Percentiles rank a stretch among this genome's conserved stretches.
Conservation (phyloP, 2,113 vertebrate genomes). For the Melanotaenia duboulayi region DNA sequence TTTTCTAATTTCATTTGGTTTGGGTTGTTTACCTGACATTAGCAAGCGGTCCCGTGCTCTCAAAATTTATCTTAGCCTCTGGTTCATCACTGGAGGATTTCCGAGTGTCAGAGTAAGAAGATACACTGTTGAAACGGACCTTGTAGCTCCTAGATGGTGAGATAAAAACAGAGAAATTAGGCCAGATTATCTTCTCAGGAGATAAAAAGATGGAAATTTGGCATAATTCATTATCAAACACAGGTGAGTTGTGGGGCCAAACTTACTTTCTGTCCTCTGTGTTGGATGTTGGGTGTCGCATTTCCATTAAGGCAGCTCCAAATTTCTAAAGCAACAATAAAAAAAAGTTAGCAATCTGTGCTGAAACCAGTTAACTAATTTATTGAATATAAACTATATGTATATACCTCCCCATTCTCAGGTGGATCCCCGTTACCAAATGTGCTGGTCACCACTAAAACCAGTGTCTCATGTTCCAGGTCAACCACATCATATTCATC, state of each 20-base stretch:
- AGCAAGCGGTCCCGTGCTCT: constrained; percentile 93
- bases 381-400: neutral
- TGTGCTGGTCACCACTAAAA: constrained; percentile 94
- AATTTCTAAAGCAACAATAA: constrained; percentile 88
- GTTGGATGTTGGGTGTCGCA: constrained; percentile 93
- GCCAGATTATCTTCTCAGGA: rapidly evolving
- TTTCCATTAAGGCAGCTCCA: constrained; percentile 94
- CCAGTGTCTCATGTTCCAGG: constrained; percentile 93
- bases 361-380: neutral
- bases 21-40: constrained; percentile 90
- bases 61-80: constrained; percentile 90
- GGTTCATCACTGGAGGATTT: constrained; percentile 93
- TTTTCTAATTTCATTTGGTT: neutral
- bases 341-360: neutral
- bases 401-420: constrained; percentile 93
- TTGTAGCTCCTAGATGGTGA: constrained; percentile 92
- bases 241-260: neutral
- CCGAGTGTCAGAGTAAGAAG: constrained; percentile 91
- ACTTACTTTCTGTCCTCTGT: constrained; percentile 95
- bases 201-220: neutral
- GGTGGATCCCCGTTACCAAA: constrained; percentile 97
- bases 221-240: neutral
- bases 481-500: constrained; percentile 96
- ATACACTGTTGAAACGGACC: constrained; percentile 98
- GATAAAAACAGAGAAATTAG: neutral